Evolutionary conservation across 2,797 vertebrate species (phyloP).

Genomic region (Euthynnus affinis): DNA sequence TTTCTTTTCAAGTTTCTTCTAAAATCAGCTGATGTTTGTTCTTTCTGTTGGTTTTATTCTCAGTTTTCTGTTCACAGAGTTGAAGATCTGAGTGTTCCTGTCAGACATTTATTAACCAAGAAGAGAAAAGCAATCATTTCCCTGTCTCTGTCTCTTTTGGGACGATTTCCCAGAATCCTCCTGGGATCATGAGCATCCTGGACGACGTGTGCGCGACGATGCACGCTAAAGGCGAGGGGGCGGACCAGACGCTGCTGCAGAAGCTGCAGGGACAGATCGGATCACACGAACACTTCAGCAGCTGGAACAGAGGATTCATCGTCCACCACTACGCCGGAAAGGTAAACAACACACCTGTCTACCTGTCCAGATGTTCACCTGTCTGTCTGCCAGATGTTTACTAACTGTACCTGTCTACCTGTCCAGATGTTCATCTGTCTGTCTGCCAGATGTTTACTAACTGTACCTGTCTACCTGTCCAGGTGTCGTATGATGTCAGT

Average conservation of each 20-base stretch:
- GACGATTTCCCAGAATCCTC: constrained; percentile 80
- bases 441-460: neutral
- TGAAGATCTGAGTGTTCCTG: too few relatives aligned
- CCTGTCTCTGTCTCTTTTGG: neutral
- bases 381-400: neutral
- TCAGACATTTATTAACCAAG: too few relatives aligned
- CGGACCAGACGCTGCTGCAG: constrained; percentile 89
- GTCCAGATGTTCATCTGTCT: neutral
- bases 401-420: neutral
- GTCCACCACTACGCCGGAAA: constrained; percentile 91
- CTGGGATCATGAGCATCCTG: constrained; percentile 88
- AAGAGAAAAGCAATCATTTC: too few relatives aligned
- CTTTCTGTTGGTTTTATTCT: too few relatives aligned
- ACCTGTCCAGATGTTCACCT: neutral
- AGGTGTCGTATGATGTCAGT: constrained; percentile 86
- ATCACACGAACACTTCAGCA: constrained; percentile 89
- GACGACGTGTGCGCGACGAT: constrained; percentile 91
- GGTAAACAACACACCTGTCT: constrained; percentile 61
- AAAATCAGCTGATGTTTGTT: too few relatives aligned
- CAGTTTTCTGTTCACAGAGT: too few relatives aligned
- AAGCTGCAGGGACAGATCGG: constrained; percentile 88
- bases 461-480: constrained; percentile 12
- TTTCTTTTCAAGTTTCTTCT: too few relatives aligned
- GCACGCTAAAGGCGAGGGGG: constrained; percentile 90
- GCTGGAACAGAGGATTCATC: constrained; percentile 89